These are phyloP conservation scores for Rhynchotus rufescens DNA, from an alignment of 2,797 vertebrate genomes.

Conservation along the genomic window DNA sequence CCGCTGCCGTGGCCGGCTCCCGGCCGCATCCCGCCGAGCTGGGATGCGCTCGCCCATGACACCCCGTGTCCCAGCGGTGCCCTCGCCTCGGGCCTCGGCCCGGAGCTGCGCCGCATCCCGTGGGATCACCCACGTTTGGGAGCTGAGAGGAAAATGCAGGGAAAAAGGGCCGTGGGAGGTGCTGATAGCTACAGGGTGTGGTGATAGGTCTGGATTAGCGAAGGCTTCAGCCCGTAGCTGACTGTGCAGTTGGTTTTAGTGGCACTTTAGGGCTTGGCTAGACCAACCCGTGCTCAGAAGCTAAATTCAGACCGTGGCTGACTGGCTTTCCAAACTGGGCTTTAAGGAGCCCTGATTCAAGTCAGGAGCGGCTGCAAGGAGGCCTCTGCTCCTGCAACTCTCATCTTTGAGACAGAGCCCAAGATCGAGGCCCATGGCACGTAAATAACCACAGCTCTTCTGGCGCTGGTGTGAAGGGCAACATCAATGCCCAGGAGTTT, in stretches of 20 bases:
- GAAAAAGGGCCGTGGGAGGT: background rate
- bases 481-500: background rate
- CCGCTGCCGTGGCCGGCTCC: conserved; percentile 34
- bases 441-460: background rate
- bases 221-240: background rate
- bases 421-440: fast-evolving
- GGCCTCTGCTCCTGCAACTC: background rate
- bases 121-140: background rate
- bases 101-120: background rate
- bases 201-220: background rate
- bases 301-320: fast-evolving
- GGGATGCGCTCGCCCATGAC: background rate
- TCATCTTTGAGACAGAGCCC: background rate
- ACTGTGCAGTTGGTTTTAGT: background rate
- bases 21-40: conserved; percentile 34
- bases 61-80: background rate
- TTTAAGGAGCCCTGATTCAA: fast-evolving
- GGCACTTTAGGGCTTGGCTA: background rate
- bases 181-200: fast-evolving
- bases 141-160: background rate
- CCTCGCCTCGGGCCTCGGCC: background rate
- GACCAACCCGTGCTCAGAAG: background rate
- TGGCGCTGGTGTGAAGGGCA: background rate
- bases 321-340: background rate
- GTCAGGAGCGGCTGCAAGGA: background rate